Evolutionary conservation across 35 echinoderm and acorn worm species (phyloP), one percentile per base, ranked within the genome.

Genomic region (Diadema setosum): DNA sequence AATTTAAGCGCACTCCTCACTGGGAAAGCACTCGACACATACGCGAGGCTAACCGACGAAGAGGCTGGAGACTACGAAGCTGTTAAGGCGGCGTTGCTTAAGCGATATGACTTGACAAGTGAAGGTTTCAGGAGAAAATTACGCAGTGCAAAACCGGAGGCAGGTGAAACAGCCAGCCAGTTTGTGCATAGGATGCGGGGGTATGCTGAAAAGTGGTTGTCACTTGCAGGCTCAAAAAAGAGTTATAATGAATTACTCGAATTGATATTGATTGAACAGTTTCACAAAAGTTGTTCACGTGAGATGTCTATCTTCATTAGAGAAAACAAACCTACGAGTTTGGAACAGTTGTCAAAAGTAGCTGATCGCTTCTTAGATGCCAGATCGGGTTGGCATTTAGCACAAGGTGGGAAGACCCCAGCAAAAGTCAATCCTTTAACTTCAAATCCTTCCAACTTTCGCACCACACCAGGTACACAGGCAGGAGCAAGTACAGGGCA

Each of bases 51-150:
- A 21, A 27, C 20, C 21, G 14, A 45, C 31, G 39, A 48, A 0
- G 46, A 91, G 17, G 81, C 81, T 7, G 46, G 23, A 36, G 82
- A 94, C 33, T 94, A 94, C 44, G 44, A 75, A 15, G 45, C 42
- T 25, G 24, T 94, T 30, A 94, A 94, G 46, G 23, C 15, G 15
- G 87, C 58, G 20, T 34, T 94, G 12, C 37, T 94, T 11, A 84
- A 85, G 32, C 34, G 87, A 42, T 94, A 39, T 44, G 5, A 85
- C 3, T 46, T 94, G 27, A 83, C 76, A 33, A 81, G 83, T 26
- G 92, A 93, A 37, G 91, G 86, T 14, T 93, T 93, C 44, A 18
- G 93, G 60, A 43, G 82, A 15, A 94, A 90, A 81, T 90, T 94
- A 23, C 7, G 36, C 0, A 59, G n/a, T 50, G 81, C 33, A 59